Conservation (phyloP, 2,113 vertebrate species). For the Albula glossodonta region DNA sequence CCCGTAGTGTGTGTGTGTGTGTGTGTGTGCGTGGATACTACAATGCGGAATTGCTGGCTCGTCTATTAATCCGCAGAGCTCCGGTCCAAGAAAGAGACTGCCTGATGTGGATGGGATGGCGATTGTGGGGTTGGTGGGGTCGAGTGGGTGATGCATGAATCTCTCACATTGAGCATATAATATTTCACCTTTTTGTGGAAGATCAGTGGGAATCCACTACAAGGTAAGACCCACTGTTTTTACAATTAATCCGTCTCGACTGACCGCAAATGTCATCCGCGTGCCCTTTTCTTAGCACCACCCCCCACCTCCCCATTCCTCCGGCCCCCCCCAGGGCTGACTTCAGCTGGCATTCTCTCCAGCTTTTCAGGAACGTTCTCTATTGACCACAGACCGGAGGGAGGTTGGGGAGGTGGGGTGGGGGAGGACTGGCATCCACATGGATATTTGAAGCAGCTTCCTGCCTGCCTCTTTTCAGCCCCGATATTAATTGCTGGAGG, state of each 20-base stretch:
- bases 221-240: constrained; percentile 38
- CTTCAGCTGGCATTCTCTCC: constrained; percentile 29
- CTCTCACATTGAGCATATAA: constrained; percentile 24
- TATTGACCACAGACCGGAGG: constrained; percentile 36
- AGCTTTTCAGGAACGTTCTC: constrained; percentile 33
- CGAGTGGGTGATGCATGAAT: neutral
- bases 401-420: constrained; percentile 3
- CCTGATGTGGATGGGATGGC: neutral
- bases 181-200: constrained; percentile 44
- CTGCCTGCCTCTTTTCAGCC: neutral
- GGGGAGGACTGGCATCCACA: constrained; percentile 25
- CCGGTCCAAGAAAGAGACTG: neutral
- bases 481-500: neutral
- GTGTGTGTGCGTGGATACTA: neutral
- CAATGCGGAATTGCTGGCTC: neutral
- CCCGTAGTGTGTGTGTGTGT: neutral
- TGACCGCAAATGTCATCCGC: constrained; percentile 49
- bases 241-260: constrained; percentile 42
- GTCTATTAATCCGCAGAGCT: neutral
- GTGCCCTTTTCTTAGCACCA: constrained; percentile 46
- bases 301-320: neutral
- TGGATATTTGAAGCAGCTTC: constrained; percentile 27
- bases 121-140: too few species aligned
- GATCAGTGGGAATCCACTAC: constrained; percentile 44
- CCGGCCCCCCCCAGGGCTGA: neutral